A percentile compares a stretch with the other conserved stretches of the same genome.
Conservation (phyloP, 2,888 invertebrate species). For the Cecidostiba fungosa region DNA sequence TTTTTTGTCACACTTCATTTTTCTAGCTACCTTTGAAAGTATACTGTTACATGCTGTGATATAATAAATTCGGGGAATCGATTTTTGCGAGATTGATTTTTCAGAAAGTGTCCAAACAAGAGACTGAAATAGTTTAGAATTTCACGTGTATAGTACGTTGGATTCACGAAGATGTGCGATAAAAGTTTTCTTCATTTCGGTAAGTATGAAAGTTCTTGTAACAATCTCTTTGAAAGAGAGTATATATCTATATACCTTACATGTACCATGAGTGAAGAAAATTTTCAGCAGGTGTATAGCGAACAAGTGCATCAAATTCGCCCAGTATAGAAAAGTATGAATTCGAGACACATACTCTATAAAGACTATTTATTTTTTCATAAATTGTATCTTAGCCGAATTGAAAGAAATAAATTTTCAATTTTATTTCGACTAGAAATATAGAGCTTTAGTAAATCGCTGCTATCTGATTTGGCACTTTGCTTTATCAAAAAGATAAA, state of each 20-base stretch:
- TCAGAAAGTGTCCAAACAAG: not conserved
- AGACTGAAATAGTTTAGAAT: not conserved
- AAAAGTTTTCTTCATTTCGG: not conserved
- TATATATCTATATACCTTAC: not conserved
- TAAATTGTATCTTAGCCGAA: too few relatives aligned
- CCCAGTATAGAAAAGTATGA: not conserved
- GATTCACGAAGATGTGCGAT: not conserved
- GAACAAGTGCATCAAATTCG: not conserved
- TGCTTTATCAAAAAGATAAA: too few relatives aligned
- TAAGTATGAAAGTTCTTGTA: constrained; percentile 4
- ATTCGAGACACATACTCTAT: too few relatives aligned
- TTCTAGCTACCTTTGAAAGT: too few relatives aligned
- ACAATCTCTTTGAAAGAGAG: not conserved
- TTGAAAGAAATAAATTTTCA: too few relatives aligned
- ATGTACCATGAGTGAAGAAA: not conserved
- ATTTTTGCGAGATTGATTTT: not conserved
- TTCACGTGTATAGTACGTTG: not conserved
- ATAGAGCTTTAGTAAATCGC: too few relatives aligned
- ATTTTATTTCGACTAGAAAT: too few relatives aligned
- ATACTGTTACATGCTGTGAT: too few relatives aligned
- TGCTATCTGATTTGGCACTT: too few relatives aligned
- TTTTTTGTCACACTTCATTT: too few relatives aligned
- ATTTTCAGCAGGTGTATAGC: not conserved
- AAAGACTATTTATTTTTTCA: too few relatives aligned
- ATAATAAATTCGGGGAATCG: not conserved